Percentiles rank a stretch among this genome's conserved stretches.
Evolutionary conservation across 2,113 vertebrate species (phyloP).

Genomic region (Rattus rattus): DNA sequence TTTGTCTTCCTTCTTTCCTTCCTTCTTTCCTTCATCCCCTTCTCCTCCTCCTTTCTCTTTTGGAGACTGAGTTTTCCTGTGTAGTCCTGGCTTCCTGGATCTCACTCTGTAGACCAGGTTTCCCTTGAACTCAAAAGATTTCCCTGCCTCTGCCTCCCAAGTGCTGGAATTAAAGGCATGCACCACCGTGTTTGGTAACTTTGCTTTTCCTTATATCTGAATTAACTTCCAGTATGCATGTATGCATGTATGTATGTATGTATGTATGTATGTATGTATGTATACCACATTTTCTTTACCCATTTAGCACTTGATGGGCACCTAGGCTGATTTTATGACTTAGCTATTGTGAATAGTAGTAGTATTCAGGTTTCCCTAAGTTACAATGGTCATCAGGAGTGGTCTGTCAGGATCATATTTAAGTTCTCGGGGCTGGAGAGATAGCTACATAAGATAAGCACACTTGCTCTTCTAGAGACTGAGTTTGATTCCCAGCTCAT

Average conservation of each 20-base stretch:
- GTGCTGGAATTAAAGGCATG: no score
- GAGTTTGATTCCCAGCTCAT: no score
- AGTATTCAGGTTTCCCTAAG: not conserved
- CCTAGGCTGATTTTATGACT: not conserved
- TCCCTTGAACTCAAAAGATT: not conserved
- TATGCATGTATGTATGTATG: no score
- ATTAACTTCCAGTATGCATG: not conserved
- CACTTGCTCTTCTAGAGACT: not conserved
- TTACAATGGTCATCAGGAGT: not conserved
- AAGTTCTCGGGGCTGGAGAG: not conserved
- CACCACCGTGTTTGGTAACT: no score
- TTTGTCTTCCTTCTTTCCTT: not conserved
- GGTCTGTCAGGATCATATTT: not conserved
- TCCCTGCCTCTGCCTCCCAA: not conserved
- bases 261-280: not conserved
- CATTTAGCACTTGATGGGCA: not conserved
- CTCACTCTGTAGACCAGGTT: not conserved
- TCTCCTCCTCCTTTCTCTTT: no score
- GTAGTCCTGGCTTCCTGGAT: not conserved
- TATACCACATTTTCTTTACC: not conserved
- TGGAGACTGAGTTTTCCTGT: not conserved
- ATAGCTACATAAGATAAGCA: not conserved
- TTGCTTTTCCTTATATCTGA: not conserved
- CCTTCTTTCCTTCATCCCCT: no score
- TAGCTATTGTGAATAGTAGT: not conserved